phyloP scores from a whole-genome alignment of 2,113 vertebrate genomes.

The Brevimyrus niger region DNA sequence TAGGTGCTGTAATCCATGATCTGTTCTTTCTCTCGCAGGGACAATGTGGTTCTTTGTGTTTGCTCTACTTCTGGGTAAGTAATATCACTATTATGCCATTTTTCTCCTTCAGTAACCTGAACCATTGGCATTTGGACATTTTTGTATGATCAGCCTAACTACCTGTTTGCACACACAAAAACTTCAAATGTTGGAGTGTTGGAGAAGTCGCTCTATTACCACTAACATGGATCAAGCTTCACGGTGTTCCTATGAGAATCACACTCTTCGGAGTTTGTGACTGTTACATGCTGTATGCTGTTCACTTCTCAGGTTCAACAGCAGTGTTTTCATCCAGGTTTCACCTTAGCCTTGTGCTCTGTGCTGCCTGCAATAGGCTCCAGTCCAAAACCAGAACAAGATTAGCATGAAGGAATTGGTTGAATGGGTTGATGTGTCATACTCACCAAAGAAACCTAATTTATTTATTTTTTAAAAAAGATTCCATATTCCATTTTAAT shows the following conservation, averaged over 20 bases:
- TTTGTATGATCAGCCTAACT: background rate
- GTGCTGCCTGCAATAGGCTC: background rate
- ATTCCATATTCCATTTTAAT: background rate
- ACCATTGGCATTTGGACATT: background rate
- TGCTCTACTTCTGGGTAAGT: background rate
- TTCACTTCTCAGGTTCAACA: background rate
- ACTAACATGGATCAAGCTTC: background rate
- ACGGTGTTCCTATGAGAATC: background rate
- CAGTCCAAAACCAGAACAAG: background rate
- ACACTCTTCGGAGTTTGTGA: background rate
- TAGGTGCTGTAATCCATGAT: background rate
- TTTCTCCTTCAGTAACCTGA: background rate
- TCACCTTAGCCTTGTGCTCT: background rate
- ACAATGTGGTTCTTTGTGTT: conserved; percentile 1
- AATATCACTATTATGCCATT: background rate
- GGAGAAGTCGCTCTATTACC: background rate
- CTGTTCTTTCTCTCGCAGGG: background rate
- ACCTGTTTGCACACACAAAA: background rate
- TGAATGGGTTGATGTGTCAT: background rate
- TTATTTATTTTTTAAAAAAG: background rate
- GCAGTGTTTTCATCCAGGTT: background rate
- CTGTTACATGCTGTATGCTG: background rate
- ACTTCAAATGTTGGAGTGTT: background rate
- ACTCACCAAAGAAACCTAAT: background rate
- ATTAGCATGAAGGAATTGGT: background rate